Percentiles rank a stretch among this genome's conserved stretches.
Evolutionary conservation across 2,113 vertebrate species (phyloP).

Genomic region (Toxostoma redivivum): DNA sequence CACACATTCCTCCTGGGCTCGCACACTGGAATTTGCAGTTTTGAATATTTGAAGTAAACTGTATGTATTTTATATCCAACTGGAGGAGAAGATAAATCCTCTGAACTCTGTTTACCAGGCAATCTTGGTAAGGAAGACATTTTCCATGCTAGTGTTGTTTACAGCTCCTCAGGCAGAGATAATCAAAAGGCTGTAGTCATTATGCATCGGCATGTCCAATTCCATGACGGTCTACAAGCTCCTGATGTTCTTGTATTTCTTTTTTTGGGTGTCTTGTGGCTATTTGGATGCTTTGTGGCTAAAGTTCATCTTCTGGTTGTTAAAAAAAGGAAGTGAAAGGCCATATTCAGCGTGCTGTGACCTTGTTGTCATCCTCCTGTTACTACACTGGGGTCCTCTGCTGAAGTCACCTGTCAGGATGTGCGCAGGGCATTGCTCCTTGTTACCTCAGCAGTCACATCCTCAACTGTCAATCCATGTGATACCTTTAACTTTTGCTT

Average conservation of each 20-base stretch:
- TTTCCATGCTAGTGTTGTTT: constrained; percentile 33
- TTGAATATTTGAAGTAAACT: constrained; percentile 18
- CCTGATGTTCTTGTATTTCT: neutral
- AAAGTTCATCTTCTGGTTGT: neutral
- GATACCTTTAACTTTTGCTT: neutral
- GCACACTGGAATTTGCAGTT: constrained; percentile 17
- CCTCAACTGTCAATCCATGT: neutral
- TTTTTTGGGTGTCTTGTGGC: neutral
- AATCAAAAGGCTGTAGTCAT: neutral
- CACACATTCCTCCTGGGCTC: constrained; percentile 39
- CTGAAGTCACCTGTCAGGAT: neutral
- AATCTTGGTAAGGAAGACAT: neutral
- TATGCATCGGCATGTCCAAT: neutral
- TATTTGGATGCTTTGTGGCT: neutral
- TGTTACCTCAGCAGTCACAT: neutral
- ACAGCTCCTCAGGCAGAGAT: neutral
- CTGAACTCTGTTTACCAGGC: neutral
- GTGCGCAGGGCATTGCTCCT: neutral
- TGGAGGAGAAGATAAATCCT: constrained; percentile 21
- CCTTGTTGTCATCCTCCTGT: neutral
- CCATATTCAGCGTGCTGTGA: neutral
- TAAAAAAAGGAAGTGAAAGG: neutral
- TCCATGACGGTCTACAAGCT: rapidly evolving
- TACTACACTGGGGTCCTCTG: neutral
- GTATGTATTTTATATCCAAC: constrained; percentile 3